A percentile compares a stretch with the other conserved stretches of the same genome.
Evolutionary conservation across 2,797 vertebrate genomes (phyloP).

Genomic region (Falco naumanni): DNA sequence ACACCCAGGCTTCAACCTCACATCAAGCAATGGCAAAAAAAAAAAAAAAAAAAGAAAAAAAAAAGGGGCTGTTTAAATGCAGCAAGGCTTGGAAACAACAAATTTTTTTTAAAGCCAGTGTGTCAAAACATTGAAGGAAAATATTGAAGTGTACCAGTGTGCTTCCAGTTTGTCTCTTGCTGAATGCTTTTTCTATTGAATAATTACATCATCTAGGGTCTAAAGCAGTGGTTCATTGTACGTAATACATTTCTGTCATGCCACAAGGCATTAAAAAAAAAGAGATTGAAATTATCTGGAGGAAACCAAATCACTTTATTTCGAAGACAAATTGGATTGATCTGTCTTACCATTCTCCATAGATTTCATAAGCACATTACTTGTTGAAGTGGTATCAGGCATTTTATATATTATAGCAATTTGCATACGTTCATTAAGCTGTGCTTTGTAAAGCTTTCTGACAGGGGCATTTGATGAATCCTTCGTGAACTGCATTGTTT

Average conservation of each 20-base stretch:
- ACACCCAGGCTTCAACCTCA: neutral
- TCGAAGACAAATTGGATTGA: slow-evolving; percentile 52
- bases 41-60: neutral
- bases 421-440: slow-evolving; percentile 71
- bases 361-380: slow-evolving; percentile 41
- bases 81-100: slow-evolving; percentile 4
- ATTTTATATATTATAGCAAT: slow-evolving; percentile 69
- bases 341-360: neutral
- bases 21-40: neutral
- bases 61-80: slow-evolving; percentile 26
- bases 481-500: slow-evolving; percentile 18
- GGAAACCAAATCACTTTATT: slow-evolving; percentile 63
- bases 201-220: slow-evolving; percentile 33
- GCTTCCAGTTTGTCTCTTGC: slow-evolving; percentile 44
- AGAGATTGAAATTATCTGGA: slow-evolving; percentile 52
- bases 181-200: slow-evolving; percentile 1
- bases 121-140: slow-evolving; percentile 27
- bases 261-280: slow-evolving; percentile 31
- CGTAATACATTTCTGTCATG: neutral
- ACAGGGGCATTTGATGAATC: slow-evolving; percentile 54
- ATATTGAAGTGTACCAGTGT: slow-evolving; percentile 11
- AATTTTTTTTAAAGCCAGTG: neutral
- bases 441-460: slow-evolving; percentile 56
- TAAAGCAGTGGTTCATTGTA: neutral
- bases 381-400: slow-evolving; percentile 52